These are phyloP conservation scores for Chaetophractus vellerosus DNA, from an alignment of 2,797 vertebrate species.

Conservation along the genomic window DNA sequence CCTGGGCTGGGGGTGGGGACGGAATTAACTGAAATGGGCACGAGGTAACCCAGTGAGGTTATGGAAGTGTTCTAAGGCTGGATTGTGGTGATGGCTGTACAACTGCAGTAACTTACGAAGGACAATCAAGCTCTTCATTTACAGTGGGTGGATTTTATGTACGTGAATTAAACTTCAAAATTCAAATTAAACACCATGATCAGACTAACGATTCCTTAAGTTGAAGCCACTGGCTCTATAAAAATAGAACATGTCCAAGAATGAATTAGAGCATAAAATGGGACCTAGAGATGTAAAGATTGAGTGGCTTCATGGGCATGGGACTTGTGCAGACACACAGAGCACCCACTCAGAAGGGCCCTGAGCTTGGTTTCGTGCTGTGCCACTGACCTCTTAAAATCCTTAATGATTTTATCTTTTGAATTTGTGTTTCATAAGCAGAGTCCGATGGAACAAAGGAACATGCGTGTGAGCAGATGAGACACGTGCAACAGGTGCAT, in stretches of 20 bases:
- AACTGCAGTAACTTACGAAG: neutral
- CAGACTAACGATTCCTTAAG: constrained; percentile 6
- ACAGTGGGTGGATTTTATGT: neutral
- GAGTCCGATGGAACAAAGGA: neutral
- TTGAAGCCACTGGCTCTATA: constrained; percentile 11
- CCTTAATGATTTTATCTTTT: constrained; percentile 23
- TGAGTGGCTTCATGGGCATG: neutral
- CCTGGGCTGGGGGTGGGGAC: neutral
- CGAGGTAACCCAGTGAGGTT: neutral
- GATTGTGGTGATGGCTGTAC: neutral
- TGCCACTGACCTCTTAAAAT: neutral
- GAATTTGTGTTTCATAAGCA: neutral
- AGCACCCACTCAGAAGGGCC: neutral
- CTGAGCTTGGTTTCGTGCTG: neutral
- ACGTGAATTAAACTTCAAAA: neutral
- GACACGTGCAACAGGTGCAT: neutral
- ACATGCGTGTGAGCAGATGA: neutral
- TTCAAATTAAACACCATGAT: neutral
- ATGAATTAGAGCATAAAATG: neutral
- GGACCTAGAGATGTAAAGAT: constrained; percentile 23
- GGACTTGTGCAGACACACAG: neutral
- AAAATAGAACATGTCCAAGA: neutral
- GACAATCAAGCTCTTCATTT: neutral
- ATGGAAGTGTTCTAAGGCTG: neutral
- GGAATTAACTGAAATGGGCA: neutral